phyloP scores from a whole-genome alignment of 2,888 invertebrate species.

The Lysandra bellargus region DNA sequence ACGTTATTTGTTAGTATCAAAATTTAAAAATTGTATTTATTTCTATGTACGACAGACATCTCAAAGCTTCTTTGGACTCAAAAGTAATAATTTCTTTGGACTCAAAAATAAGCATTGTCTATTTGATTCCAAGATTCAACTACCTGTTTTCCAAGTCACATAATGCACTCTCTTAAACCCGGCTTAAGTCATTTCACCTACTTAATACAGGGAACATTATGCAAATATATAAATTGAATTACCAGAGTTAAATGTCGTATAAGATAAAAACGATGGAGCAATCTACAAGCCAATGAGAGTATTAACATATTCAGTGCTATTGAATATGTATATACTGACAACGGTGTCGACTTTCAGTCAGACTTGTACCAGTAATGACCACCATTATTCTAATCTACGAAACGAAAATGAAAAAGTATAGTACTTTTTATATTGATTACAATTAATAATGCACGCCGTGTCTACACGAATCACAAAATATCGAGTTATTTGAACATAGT shows the following conservation, averaged over 20 bases:
- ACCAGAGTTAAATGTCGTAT: constrained; percentile 80
- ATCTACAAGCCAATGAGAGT: constrained; percentile 79
- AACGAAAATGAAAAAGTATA: constrained; percentile 34
- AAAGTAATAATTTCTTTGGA: too few species aligned
- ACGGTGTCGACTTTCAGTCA: constrained; percentile 63
- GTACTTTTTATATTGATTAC: constrained; percentile 25
- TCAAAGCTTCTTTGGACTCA: too few species aligned
- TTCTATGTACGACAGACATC: too few species aligned
- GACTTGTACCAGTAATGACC: constrained; percentile 71
- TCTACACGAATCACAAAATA: constrained; percentile 24
- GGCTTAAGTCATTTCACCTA: constrained; percentile 65
- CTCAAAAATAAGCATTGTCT: too few species aligned
- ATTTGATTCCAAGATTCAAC: neutral
- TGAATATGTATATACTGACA: constrained; percentile 76
- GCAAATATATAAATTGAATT: constrained; percentile 81
- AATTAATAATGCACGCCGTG: constrained; percentile 16
- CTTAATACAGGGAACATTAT: constrained; percentile 73
- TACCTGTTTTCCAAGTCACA: neutral
- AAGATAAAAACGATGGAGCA: constrained; percentile 79
- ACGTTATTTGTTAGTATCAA: too few species aligned
- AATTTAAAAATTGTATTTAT: too few species aligned
- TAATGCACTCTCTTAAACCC: neutral
- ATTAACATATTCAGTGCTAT: constrained; percentile 79
- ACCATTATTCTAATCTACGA: constrained; percentile 62
- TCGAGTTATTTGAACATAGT: constrained; percentile 10